Evolutionary conservation across 2,113 vertebrate genomes (phyloP), one percentile per base, ranked within the genome.

Genomic region (Benitochromis conjunctus): DNA sequence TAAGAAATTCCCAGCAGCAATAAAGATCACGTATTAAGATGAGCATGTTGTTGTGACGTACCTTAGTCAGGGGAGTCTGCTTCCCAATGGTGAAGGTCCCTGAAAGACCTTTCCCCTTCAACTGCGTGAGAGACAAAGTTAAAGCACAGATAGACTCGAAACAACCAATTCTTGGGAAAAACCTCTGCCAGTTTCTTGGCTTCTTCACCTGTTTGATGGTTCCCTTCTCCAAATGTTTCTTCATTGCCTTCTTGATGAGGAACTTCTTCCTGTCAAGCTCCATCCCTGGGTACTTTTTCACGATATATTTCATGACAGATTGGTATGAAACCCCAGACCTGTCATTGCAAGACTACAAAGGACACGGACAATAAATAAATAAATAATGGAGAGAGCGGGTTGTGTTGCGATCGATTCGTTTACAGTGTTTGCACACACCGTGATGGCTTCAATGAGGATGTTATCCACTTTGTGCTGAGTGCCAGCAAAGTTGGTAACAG

Each of bases 31-130:
- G 46, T 51, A 0, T 51, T 12, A 51, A 51, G 9, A 76, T 34
- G 43, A 76, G 46, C 26, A n/a, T 34, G 18, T 11, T n/a, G 5
- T 41, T 5, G 24, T 6, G 9, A 90, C 74, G 3, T 96, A 98
- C 98, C 97, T 98, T 98, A 88, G 94, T 94, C 88, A 86, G 93
- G 74, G 96, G 79, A 48, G 96, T 71, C 96, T 97, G 89, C 96
- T 98, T 99, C 82, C 97, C 97, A 41, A 99, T 97, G 58, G 97
- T 86, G 78, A 99, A 99, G 89, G 98, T 99, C 53, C 98, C 99
- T 48, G 98, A 98, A 57, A 99, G 97, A 83, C 98, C 98, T 93
- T 99, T 99, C 60, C 99, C 99, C 94, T 98, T 99, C 74, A 99
- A 91, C 96, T 97, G 89, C 1, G 69, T 1, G 60, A 13, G 43